Evolutionary conservation across 2,797 vertebrate genomes (phyloP).

Genomic region (Myoxocephalus aenaeus): DNA sequence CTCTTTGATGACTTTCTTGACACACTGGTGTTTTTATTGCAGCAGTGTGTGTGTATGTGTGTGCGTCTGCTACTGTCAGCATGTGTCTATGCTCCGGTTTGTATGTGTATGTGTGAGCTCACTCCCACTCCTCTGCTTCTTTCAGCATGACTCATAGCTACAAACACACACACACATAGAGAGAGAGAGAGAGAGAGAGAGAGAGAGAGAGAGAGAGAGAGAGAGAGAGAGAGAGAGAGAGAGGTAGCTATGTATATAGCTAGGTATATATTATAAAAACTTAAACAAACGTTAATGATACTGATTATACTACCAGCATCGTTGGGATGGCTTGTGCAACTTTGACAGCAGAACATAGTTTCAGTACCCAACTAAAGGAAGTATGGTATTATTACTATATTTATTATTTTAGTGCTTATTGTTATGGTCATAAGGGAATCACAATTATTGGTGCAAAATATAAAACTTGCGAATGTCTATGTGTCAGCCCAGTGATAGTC

Average conservation of each 20-base stretch:
- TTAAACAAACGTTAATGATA: constrained; percentile 7
- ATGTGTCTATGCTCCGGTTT: constrained; percentile 14
- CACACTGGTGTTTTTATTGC: constrained; percentile 15
- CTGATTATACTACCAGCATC: constrained; percentile 1
- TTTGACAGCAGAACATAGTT: not conserved
- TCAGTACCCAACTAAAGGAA: not conserved
- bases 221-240: no score
- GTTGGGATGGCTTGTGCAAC: not conserved
- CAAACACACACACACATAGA: not conserved
- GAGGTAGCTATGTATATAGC: no score
- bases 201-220: no score
- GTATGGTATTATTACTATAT: not conserved
- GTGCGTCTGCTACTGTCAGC: constrained; percentile 8
- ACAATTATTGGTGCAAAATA: not conserved
- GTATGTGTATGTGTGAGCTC: constrained; percentile 18
- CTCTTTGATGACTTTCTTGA: constrained; percentile 38
- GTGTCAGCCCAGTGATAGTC: not conserved
- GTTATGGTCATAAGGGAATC: no score
- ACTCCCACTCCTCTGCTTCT: constrained; percentile 26
- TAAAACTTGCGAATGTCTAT: not conserved
- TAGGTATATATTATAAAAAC: not conserved
- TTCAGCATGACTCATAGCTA: constrained; percentile 58
- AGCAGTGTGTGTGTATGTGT: constrained; percentile 15
- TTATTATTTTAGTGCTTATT: not conserved
- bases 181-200: no score